These are phyloP conservation scores for Axinella damicornis DNA, from an alignment of 37 sponge, comb jelly and placozoan genomes.

Conservation along the genomic window DNA sequence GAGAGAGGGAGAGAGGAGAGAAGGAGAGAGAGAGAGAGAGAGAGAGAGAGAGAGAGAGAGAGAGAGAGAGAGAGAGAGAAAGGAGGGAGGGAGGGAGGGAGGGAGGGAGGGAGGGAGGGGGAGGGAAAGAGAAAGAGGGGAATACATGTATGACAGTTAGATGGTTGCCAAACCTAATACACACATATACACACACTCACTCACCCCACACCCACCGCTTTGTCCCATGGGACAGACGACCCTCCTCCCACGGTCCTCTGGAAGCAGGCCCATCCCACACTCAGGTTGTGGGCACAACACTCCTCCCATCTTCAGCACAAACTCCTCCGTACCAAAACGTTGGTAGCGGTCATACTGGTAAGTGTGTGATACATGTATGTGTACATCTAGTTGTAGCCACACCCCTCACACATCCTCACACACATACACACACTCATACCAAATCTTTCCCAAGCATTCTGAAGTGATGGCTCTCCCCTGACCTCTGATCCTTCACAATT, in stretches of 20 bases:
- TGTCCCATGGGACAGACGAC: constrained; percentile 64
- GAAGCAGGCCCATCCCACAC: constrained; percentile 84
- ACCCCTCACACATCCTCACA: no score
- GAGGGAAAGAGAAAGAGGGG: no score
- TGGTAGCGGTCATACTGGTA: constrained; percentile 85
- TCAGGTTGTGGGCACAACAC: constrained; percentile 72
- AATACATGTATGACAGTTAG: no score
- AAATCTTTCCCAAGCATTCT: constrained; percentile 55
- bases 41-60: background rate
- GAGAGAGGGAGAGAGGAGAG: background rate
- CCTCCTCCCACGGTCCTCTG: constrained; percentile 53
- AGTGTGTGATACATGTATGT: no score
- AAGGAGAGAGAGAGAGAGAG: background rate
- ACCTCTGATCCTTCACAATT: constrained; percentile 71
- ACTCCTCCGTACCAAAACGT: constrained; percentile 87
- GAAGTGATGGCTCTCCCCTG: constrained; percentile 81
- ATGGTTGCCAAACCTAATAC: no score
- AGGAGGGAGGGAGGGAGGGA: background rate
- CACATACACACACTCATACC: no score
- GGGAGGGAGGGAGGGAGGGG: background rate
- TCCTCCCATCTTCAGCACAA: constrained; percentile 88
- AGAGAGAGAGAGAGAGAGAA: background rate
- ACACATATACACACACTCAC: no score
- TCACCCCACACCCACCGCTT: constrained; percentile 52
- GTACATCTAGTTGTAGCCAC: background rate